A percentile compares a stretch with the other conserved stretches of the same genome.
Evolutionary conservation across 1,140 invertebrate genomes (phyloP).

Genomic region (Apocrypta bakeri): DNA sequence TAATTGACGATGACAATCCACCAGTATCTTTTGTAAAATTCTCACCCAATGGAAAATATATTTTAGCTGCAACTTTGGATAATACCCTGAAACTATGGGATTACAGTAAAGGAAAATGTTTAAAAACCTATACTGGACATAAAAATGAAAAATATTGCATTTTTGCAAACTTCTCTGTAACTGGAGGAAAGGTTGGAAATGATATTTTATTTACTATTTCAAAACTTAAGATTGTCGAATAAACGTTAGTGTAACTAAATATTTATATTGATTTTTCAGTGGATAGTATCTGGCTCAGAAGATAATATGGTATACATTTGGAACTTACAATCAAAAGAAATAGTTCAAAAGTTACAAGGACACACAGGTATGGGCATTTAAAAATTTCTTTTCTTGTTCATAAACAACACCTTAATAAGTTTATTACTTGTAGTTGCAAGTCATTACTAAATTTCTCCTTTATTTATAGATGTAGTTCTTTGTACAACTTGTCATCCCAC

Average conservation of each 20-base stretch:
- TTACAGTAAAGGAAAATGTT: slow-evolving; percentile 97
- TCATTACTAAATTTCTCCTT: slow-evolving; percentile 56
- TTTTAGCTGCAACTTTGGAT: slow-evolving; percentile 97
- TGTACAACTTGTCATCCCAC: slow-evolving; percentile 99
- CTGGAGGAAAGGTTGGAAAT: slow-evolving; percentile 92
- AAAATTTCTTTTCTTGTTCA: not conserved
- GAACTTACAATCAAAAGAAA: slow-evolving; percentile 99
- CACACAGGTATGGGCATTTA: slow-evolving; percentile 86
- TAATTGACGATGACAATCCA: slow-evolving; percentile 98
- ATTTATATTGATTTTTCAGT: slow-evolving; percentile 78
- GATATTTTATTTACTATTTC: not conserved
- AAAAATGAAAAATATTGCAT: slow-evolving; percentile 99
- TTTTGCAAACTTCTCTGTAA: slow-evolving; percentile 99
- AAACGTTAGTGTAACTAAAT: slow-evolving; percentile 4
- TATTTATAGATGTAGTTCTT: slow-evolving; percentile 91
- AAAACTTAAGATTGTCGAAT: not conserved
- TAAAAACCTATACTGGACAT: slow-evolving; percentile 98
- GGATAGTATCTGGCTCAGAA: slow-evolving; percentile 99
- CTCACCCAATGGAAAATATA: slow-evolving; percentile 99
- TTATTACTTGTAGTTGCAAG: slow-evolving; percentile 8
- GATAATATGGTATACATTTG: slow-evolving; percentile 99
- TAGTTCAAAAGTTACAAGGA: slow-evolving; percentile 97
- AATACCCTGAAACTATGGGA: slow-evolving; percentile 99
- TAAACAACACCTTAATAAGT: no score
- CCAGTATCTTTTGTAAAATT: slow-evolving; percentile 99